Percentiles rank a stretch among this genome's conserved stretches.
Conservation (phyloP, 2,113 vertebrate species). For the Colius striatus region DNA sequence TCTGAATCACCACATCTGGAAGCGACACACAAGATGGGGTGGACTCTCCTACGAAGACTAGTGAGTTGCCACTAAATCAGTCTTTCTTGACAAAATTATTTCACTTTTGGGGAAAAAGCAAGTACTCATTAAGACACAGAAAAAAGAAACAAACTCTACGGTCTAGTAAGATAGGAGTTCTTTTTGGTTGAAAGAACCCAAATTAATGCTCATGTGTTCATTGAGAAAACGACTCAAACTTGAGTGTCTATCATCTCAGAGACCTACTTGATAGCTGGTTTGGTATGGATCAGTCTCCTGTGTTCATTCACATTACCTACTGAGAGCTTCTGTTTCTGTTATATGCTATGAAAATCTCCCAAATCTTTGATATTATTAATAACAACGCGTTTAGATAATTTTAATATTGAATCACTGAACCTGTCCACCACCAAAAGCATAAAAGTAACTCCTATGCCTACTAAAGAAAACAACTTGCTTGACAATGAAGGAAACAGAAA, state of each 20-base stretch:
- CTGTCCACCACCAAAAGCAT: not conserved
- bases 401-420: not conserved
- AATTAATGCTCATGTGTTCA: not conserved
- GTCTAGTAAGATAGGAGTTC: not conserved
- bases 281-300: not conserved
- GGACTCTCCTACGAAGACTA: not conserved
- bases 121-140: not conserved
- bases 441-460: not conserved
- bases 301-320: not conserved
- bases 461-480: not conserved
- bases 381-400: not conserved
- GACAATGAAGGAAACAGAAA: not conserved
- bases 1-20: constrained; percentile 8
- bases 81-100: not conserved
- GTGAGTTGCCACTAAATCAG: not conserved
- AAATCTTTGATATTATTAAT: not conserved
- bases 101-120: not conserved
- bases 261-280: not conserved
- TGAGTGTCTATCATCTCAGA: not conserved
- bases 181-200: not conserved
- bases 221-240: not conserved
- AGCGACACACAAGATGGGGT: not conserved
- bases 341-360: not conserved
- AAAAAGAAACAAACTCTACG: not conserved
- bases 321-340: not conserved